Evolutionary conservation across 2,113 vertebrate species (phyloP).

Genomic region (Prionailurus bengalensis): DNA sequence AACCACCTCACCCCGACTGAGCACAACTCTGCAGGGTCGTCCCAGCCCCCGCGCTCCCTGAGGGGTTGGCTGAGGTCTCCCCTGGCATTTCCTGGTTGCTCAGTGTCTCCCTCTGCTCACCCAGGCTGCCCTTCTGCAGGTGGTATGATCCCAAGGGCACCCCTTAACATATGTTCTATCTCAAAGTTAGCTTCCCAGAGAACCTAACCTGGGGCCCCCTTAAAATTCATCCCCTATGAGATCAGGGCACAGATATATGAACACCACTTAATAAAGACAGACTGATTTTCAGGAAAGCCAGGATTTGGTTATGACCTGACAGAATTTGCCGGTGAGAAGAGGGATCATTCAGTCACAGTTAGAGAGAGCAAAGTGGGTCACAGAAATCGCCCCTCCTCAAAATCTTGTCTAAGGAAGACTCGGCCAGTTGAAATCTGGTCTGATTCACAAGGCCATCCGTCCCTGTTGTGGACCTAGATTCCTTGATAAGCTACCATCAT

Average conservation of each 20-base stretch:
- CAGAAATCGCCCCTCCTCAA: not conserved
- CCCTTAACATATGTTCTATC: not conserved
- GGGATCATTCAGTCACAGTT: not conserved
- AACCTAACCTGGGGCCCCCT: not conserved
- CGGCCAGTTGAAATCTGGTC: not conserved
- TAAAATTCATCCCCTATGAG: not conserved
- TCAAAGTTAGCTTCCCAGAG: not conserved
- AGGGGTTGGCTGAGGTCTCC: not conserved
- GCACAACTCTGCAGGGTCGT: not conserved
- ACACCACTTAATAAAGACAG: not conserved
- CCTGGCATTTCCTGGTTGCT: accelerated
- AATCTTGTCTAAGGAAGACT: not conserved
- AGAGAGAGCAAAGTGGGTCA: not conserved
- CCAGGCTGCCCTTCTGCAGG: not conserved
- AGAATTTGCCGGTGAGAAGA: not conserved
- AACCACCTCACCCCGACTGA: too few species aligned
- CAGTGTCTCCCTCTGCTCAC: not conserved
- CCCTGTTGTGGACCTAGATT: not conserved
- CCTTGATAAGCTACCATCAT: not conserved
- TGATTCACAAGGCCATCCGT: not conserved
- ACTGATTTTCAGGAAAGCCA: not conserved
- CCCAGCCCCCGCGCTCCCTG: not conserved
- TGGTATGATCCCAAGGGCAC: not conserved
- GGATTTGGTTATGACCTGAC: not conserved
- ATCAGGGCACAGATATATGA: not conserved